These are phyloP conservation scores for Eutrigla gurnardus DNA, from an alignment of 2,797 vertebrate genomes.

Conservation along the genomic window DNA sequence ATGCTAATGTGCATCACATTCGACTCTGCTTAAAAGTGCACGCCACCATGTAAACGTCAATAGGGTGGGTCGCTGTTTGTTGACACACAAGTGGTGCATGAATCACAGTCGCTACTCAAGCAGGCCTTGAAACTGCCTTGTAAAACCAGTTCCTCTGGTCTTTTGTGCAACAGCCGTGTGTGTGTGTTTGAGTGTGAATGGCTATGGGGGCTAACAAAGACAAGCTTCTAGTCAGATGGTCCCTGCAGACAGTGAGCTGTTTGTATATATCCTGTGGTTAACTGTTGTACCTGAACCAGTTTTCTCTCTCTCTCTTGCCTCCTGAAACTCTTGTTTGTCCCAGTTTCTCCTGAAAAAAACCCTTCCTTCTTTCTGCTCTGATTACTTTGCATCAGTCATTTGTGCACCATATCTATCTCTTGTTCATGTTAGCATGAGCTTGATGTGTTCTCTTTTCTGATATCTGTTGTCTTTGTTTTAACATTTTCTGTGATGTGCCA, in stretches of 20 bases:
- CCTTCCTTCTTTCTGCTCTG: conserved; percentile 45
- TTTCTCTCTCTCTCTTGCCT: conserved; percentile 37
- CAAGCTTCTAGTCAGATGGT: conserved; percentile 43
- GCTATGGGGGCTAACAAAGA: conserved; percentile 36
- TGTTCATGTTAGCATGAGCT: conserved; percentile 51
- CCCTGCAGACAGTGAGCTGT: conserved; percentile 53
- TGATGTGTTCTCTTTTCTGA: conserved; percentile 18
- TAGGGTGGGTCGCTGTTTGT: conserved; percentile 48
- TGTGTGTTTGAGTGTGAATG: conserved; percentile 48
- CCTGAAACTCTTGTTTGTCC: conserved; percentile 61
- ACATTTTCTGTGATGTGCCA: not conserved
- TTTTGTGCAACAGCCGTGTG: conserved; percentile 14
- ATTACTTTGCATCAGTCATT: conserved; percentile 40
- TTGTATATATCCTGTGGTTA: conserved; percentile 41
- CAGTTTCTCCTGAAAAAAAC: conserved; percentile 60
- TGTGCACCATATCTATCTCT: conserved; percentile 28
- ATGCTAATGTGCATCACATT: conserved; percentile 51
- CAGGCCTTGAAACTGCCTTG: conserved; percentile 39
- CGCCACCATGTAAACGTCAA: conserved; percentile 31
- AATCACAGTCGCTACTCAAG: conserved; percentile 38
- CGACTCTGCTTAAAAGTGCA: conserved; percentile 44
- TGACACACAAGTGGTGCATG: conserved; percentile 64
- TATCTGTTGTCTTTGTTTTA: conserved; percentile 1
- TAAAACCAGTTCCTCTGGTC: conserved; percentile 57
- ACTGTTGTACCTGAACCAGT: conserved; percentile 39